Conservation (phyloP, 2,888 invertebrate species). For the Strigamia transsilvanica region DNA sequence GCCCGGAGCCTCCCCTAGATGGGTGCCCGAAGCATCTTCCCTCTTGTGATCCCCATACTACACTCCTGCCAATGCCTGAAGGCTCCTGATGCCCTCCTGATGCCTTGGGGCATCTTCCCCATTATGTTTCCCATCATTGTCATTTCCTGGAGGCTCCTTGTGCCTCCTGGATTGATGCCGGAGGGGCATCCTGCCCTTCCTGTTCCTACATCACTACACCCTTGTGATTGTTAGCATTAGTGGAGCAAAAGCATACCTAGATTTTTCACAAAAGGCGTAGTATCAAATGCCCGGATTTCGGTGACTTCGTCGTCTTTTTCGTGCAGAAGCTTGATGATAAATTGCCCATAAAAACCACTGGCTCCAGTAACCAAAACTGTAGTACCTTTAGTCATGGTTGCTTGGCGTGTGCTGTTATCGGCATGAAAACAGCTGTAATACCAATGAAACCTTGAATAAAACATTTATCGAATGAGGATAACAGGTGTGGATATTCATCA, state of each 20-base stretch:
- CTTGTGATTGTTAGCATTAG: too few relatives aligned
- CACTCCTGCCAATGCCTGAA: too few relatives aligned
- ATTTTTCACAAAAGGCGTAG: constrained; percentile 67
- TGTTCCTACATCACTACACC: too few relatives aligned
- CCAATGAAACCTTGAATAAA: neutral
- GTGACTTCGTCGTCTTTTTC: constrained; percentile 66
- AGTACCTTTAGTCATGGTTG: constrained; percentile 1
- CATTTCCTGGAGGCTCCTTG: too few relatives aligned
- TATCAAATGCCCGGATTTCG: constrained; percentile 71
- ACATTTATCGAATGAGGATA: neutral
- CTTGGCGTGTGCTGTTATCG: neutral
- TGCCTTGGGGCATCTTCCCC: too few relatives aligned
- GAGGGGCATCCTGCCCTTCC: too few relatives aligned
- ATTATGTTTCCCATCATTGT: too few relatives aligned
- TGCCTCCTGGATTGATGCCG: too few relatives aligned
- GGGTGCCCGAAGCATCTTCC: too few relatives aligned
- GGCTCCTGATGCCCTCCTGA: too few relatives aligned
- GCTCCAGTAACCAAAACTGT: constrained; percentile 61
- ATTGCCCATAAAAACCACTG: constrained; percentile 72
- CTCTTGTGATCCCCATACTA: too few relatives aligned
- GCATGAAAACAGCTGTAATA: neutral
- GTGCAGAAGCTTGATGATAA: constrained; percentile 70
- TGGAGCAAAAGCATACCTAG: constrained; percentile 64
- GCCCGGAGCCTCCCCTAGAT: too few relatives aligned
- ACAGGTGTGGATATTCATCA: neutral